These are phyloP conservation scores for Stegodyphus dumicola DNA, from an alignment of 1,140 invertebrate species.

Conservation along the genomic window DNA sequence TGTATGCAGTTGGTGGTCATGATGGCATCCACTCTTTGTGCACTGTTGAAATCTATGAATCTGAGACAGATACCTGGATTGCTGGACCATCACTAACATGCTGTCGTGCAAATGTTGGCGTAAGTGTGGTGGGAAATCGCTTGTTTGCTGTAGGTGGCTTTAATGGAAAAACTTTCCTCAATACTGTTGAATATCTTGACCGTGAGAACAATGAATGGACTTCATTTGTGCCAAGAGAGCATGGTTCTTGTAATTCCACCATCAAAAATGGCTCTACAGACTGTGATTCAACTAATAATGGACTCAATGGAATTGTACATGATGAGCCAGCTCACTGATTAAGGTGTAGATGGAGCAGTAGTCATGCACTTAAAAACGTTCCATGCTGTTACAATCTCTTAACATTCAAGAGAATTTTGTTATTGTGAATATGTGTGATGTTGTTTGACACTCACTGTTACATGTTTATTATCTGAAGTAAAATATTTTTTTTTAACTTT, in stretches of 20 bases:
- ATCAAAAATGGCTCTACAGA: constrained; percentile 32
- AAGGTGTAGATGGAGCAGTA: not conserved
- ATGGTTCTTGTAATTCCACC: not conserved
- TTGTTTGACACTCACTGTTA: not conserved
- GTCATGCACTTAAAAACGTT: constrained; percentile 26
- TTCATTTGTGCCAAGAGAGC: constrained; percentile 70
- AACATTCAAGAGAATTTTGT: not conserved
- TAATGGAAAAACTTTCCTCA: constrained; percentile 83
- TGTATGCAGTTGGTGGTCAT: constrained; percentile 78
- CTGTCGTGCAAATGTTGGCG: constrained; percentile 77
- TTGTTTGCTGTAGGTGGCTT: constrained; percentile 85
- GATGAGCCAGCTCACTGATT: constrained; percentile 18
- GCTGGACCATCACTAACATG: constrained; percentile 78
- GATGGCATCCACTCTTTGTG: constrained; percentile 79
- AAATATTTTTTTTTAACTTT: not conserved
- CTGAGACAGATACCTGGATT: constrained; percentile 74
- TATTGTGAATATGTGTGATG: not conserved
- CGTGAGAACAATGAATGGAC: constrained; percentile 79
- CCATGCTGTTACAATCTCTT: constrained; percentile 26
- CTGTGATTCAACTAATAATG: constrained; percentile 30
- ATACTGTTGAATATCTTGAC: constrained; percentile 84
- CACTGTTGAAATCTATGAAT: constrained; percentile 77
- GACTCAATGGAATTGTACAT: constrained; percentile 16
- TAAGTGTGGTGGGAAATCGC: constrained; percentile 76
- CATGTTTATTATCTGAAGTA: not conserved